Base-by-base conservation (phyloP, 1,140 invertebrate genomes). In the Diploscapter pachys region DNA sequence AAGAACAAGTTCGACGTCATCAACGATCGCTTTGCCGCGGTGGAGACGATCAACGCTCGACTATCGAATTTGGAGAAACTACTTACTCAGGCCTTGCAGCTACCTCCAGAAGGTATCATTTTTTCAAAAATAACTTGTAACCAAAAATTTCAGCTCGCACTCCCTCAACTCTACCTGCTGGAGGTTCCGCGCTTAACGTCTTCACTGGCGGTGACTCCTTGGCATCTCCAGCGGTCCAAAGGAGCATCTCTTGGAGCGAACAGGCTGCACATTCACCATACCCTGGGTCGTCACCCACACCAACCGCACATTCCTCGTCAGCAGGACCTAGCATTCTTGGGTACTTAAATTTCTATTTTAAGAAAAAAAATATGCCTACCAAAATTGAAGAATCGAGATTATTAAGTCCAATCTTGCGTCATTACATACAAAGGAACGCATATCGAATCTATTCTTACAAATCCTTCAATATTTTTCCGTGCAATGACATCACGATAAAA, bases 241-340 rank as follows among this genome's bases (percentile, higher is more conserved):
- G 75, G 50, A 76, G 75, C 56, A 71, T 76, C 4, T 76, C 75
- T 0, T 76, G 75, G 75, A 76, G 75, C 63, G 75, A 76, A 51
- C 75, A 72, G 31, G 31, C 31, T 31, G 31, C 31, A 31, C 31
- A 31, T 31, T 31, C 31, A 31, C 31, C 31, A 31, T 31, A 31
- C 31, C 31, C 31, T 31, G 31, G 31, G 31, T 31, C 31, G 31
- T 31, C 31, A 31, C 31, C 31, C 31, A 31, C 31, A 31, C 31
- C 31, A 31, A 31, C 31, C 31, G 31, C 31, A 31, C 31, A 31
- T 31, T 31, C 31, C 31, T 31, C 31, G 31, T 31, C 31, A 31
- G 31, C 31, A 31, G 31, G 31, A 31, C 31, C 31, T 31, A 31
- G 31, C 31, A 31, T 31, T 31, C 31, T 31, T 31, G 31, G 31